Percentiles rank a stretch among this genome's conserved stretches.
Evolutionary conservation across 2,797 vertebrate species (phyloP).

Genomic region (Caiman crocodilus): DNA sequence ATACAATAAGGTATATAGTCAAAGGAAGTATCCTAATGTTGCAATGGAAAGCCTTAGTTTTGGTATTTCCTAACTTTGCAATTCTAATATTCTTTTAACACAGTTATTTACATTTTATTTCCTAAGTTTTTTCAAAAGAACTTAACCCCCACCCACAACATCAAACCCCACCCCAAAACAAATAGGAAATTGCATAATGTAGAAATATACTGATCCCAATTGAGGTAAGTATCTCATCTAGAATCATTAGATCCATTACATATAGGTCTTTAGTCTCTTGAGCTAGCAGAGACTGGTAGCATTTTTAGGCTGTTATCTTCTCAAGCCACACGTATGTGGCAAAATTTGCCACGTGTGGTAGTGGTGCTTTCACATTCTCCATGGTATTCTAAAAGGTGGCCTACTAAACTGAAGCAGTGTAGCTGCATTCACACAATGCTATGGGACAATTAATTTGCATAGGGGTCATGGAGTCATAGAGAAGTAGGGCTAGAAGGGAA

Average conservation of each 20-base stretch:
- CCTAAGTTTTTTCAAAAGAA: background rate
- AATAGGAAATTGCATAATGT: background rate
- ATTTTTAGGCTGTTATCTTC: background rate
- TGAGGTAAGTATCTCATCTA: background rate
- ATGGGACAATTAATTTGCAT: too few relatives aligned
- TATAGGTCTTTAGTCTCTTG: background rate
- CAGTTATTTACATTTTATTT: background rate
- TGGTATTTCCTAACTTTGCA: conserved; percentile 32
- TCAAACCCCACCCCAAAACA: too few relatives aligned
- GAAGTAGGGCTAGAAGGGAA: too few relatives aligned
- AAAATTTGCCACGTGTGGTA: too few relatives aligned
- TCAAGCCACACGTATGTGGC: background rate
- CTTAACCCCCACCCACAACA: background rate
- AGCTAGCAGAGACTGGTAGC: background rate
- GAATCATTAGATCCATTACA: background rate
- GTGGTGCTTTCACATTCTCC: too few relatives aligned
- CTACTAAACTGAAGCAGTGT: too few relatives aligned
- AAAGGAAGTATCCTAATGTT: conserved; percentile 34
- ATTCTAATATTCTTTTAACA: conserved; percentile 17
- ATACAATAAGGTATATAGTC: conserved; percentile 9
- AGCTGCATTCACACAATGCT: too few relatives aligned
- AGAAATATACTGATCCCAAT: background rate
- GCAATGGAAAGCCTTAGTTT: background rate
- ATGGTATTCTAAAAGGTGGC: too few relatives aligned
- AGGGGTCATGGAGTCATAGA: too few relatives aligned